Conservation (phyloP, 1,140 invertebrate species). For the Drosophila aff. region DNA sequence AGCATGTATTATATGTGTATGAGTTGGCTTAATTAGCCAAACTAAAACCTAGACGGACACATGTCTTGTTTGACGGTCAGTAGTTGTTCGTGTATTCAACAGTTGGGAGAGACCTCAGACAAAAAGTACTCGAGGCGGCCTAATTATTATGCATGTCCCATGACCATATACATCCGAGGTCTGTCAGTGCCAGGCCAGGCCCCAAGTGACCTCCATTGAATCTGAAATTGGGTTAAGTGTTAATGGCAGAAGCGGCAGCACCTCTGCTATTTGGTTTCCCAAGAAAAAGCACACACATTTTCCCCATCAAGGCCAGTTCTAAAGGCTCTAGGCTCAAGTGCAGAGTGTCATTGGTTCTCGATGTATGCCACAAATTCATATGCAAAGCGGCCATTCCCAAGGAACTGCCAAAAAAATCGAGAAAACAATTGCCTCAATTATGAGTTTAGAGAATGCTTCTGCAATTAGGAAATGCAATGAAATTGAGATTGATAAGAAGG, state of each 20-base stretch:
- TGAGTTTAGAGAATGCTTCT: conserved; percentile 8
- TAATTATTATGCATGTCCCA: conserved; percentile 56
- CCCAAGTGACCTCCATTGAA: conserved; percentile 57
- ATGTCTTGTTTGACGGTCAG: conserved; percentile 38
- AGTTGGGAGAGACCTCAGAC: conserved; percentile 51
- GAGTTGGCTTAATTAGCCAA: conserved; percentile 61
- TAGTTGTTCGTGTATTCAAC: conserved; percentile 32
- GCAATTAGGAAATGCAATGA: conserved; percentile 29
- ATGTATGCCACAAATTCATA: conserved; percentile 8
- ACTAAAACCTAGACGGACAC: conserved; percentile 54
- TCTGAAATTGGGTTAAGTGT: conserved; percentile 77
- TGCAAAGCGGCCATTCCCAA: background rate
- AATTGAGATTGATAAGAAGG: conserved; percentile 17
- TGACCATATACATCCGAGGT: conserved; percentile 42
- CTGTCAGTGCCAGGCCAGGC: conserved; percentile 26
- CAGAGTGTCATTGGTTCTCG: conserved; percentile 25
- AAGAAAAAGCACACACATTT: conserved; percentile 9
- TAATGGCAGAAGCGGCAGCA: conserved; percentile 53
- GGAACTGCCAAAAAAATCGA: conserved; percentile 8
- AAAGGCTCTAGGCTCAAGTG: conserved; percentile 27
- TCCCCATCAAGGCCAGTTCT: conserved; percentile 15
- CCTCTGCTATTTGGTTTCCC: conserved; percentile 3
- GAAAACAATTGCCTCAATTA: conserved; percentile 19
- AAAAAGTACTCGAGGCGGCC: conserved; percentile 37
- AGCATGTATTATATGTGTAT: conserved; percentile 5